phyloP scores from a whole-genome alignment of 2,113 vertebrate genomes.

The Heptranchias perlo region DNA sequence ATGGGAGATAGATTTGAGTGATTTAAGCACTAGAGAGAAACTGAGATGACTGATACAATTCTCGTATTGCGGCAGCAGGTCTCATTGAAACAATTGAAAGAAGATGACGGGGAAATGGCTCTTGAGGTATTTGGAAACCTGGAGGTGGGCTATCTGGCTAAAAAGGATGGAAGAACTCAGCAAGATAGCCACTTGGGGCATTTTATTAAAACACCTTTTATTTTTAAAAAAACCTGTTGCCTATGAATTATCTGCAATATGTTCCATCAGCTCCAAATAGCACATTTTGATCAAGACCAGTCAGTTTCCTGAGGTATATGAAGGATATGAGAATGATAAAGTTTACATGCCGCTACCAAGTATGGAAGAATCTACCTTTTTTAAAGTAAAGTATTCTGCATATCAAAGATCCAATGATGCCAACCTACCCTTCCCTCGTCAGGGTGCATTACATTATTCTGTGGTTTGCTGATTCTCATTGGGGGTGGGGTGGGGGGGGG shows the following conservation, averaged over 20 bases:
- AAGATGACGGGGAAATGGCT: not conserved
- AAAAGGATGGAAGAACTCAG: not conserved
- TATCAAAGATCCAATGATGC: not conserved
- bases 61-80: not conserved
- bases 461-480: not conserved
- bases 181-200: not conserved
- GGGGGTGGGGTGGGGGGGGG: not conserved
- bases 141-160: not conserved
- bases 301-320: not conserved
- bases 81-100: not conserved
- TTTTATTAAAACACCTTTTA: not conserved
- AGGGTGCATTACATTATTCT: not conserved
- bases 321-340: not conserved
- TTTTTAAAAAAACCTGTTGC: not conserved
- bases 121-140: not conserved
- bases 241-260: not conserved
- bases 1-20: not conserved
- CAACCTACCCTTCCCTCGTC: not conserved
- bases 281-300: not conserved
- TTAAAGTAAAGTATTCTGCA: not conserved
- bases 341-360: not conserved
- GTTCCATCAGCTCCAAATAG: not conserved
- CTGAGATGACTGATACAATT: not conserved
- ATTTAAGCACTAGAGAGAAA: not conserved
- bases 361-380: not conserved